These are phyloP conservation scores for Gymnogyps californianus DNA, from an alignment of 2,113 vertebrate species.

Conservation along the genomic window DNA sequence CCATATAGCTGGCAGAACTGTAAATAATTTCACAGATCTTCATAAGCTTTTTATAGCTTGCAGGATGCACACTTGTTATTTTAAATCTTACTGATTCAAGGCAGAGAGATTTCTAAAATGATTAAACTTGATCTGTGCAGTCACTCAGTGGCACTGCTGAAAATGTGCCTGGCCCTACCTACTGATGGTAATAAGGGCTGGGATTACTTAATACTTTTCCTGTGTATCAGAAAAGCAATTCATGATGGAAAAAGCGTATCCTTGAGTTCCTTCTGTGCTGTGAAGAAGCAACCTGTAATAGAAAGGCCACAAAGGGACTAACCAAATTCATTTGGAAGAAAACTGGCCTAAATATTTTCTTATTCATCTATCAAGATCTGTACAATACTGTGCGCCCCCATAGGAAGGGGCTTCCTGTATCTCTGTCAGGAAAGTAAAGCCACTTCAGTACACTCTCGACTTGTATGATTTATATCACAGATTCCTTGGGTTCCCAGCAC, in stretches of 20 bases:
- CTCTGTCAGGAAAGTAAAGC: background rate
- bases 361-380: background rate
- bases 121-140: background rate
- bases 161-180: background rate
- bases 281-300: background rate
- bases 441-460: background rate
- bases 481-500: background rate
- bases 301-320: background rate
- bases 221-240: background rate
- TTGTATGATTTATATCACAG: background rate
- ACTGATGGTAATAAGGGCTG: background rate
- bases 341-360: background rate
- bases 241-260: background rate
- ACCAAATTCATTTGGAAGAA: background rate
- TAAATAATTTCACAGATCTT: constrained; percentile 30
- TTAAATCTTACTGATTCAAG: background rate
- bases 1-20: background rate
- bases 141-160: background rate
- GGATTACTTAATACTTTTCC: background rate
- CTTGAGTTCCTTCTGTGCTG: background rate
- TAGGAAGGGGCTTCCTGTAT: background rate
- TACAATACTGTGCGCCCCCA: background rate
- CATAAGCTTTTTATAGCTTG: background rate
- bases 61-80: background rate
- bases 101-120: background rate